Evolutionary conservation across 2,797 vertebrate genomes (phyloP), one percentile per base, ranked within the genome.

Genomic region (Anabacerthia variegaticeps): DNA sequence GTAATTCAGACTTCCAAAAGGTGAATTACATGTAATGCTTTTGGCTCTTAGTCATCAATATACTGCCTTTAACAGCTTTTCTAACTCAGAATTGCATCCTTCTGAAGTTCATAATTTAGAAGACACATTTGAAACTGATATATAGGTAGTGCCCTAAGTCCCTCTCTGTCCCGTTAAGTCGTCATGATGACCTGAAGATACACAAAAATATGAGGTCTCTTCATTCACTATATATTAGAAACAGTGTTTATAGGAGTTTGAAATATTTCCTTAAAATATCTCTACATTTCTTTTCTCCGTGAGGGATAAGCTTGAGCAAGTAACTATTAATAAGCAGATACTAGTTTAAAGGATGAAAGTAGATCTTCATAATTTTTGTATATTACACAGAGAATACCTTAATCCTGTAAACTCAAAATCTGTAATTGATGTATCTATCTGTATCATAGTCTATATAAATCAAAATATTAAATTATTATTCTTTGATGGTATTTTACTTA

Each of bases 11-110:
- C 6, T 86, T 94, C 32, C 39, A 63, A 43, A 71, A 80, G 28
- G 34, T 79, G 34, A 67, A 67, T 52, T 54, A 59, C 4, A 11
- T 69, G 14, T 73, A 54, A 69, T 76, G 54, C 59, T 52, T 81
- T 85, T 68, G 48, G 24, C 43, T 71, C 24, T 83, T 90, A 74
- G 43, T 87, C 32, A 84, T 54, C 44, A 73, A 8, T 44, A 19
- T 34, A 7, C 37, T 93, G 43, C 41, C 20, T 86, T 78, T 89
- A 88, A 79, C 41, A 92, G 51, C 23, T 55, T 79, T 66, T 76
- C 20, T 66, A 74, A 72, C 15, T 82, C 69, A 66, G 41, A 88
- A 71, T 79, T 66, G 15, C 2, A 2, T 82, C 78, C 39, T 69
- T 7, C 41, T 76, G 48, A 76, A 67, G 52, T 69, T 71, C 8